Evolutionary conservation across 2,113 vertebrate genomes (phyloP).

Genomic region (Cyprinodon variegatus): DNA sequence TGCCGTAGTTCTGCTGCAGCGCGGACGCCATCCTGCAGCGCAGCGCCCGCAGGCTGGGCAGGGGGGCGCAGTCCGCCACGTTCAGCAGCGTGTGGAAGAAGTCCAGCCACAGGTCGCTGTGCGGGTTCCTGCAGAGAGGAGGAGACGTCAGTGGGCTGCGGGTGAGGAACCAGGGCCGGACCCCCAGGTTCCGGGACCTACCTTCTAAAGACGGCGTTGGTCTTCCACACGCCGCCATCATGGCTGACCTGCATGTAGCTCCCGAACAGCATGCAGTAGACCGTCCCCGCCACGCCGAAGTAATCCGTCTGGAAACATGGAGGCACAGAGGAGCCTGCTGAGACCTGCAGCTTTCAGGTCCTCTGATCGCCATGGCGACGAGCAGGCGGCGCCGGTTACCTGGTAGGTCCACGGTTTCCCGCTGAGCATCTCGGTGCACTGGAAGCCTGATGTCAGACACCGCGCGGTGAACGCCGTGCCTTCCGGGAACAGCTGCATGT

Average conservation of each 20-base stretch:
- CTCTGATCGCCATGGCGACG: too few relatives aligned
- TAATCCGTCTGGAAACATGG: conserved; percentile 86
- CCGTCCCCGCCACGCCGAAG: conserved; percentile 92
- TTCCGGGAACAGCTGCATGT: conserved; percentile 90
- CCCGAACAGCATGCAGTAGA: conserved; percentile 93
- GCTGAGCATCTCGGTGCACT: conserved; percentile 93
- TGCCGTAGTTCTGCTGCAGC: conserved; percentile 81
- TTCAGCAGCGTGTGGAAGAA: conserved; percentile 91
- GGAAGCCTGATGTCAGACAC: conserved; percentile 93
- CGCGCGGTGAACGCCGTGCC: conserved; percentile 86
- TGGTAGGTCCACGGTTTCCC: conserved; percentile 93
- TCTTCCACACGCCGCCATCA: conserved; percentile 86
- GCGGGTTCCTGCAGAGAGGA: conserved; percentile 80
- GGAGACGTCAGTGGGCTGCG: too few relatives aligned
- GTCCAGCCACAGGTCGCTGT: conserved; percentile 87
- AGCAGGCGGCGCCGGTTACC: conserved; percentile 71
- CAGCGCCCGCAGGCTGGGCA: conserved; percentile 77
- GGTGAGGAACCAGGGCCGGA: background rate
- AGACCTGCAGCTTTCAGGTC: too few relatives aligned
- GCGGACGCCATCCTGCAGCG: conserved; percentile 70
- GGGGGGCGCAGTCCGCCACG: conserved; percentile 77
- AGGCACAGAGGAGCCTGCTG: background rate
- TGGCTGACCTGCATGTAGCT: conserved; percentile 90
- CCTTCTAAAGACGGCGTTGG: conserved; percentile 87
- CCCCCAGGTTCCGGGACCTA: conserved; percentile 29